Base-by-base conservation (phyloP, 2,113 vertebrate genomes). In the Pseudorasbora parva region DNA sequence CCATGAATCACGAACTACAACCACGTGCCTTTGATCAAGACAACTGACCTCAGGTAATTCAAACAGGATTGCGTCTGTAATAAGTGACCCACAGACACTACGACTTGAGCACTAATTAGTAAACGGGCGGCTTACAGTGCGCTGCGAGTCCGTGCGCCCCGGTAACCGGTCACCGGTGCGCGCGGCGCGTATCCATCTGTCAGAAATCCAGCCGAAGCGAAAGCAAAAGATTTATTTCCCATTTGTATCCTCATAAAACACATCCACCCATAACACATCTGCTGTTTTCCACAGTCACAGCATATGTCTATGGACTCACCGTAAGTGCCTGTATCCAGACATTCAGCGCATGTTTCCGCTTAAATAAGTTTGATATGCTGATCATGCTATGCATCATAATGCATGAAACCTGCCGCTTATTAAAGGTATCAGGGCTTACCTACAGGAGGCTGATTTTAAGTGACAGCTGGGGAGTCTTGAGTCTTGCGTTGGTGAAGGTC, bases 161-260 rank as follows among this genome's bases (percentile, higher is more conserved):
- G 74, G 75, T 57, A 45, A 54, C 74, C 75, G 75, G 62, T 84
- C 60, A 78, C 82, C 60, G 23, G 82, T 49, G 83, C 76, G 82
- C 74, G 64, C 49, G 43, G 62, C 14, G 30, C 73, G 64, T 17
- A 21, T 84, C 72, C 82, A 78, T 84, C 74, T 78, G 74, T 59
- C 82, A 79, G 5, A 62, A 7, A 66, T 49, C 49, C 25, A 47
- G 57, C 25, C 43, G 43, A 64, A 79, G 41, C 41, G 8, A 62
- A 62, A 43, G 5, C 19, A 59, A 77, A 59, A 77, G 6, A 4
- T 59, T 9, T 19, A 78, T 78, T 76, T 60, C 21, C n/a, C 37
- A 60, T 25, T 45, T 25, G 56, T 10, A 19, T 45, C 56, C 14
- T 62, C n/a, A 45, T 62, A 8, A 78, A 27, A 27, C 37, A 43